Evolutionary conservation across 2,888 invertebrate genomes (phyloP).

Genomic region (Kryphioiulus occultus): DNA sequence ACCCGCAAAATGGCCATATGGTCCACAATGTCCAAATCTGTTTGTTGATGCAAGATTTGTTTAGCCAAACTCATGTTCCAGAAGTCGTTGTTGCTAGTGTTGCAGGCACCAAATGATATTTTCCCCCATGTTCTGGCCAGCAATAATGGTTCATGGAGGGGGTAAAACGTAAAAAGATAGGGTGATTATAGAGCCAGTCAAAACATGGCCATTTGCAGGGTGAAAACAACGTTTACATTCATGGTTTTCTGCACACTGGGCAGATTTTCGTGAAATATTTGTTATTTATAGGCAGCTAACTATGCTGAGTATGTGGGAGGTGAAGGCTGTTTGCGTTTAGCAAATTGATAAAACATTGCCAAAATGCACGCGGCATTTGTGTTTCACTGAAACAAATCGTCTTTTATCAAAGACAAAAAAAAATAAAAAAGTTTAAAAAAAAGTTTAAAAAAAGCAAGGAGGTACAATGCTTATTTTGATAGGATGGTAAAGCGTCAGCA

Average conservation of each 20-base stretch:
- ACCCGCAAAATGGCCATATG: neutral
- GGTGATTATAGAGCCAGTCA: neutral
- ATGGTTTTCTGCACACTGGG: neutral
- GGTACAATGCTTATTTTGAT: neutral
- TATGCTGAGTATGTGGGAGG: neutral
- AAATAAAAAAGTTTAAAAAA: too few relatives aligned
- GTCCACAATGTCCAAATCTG: neutral
- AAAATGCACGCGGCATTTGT: neutral
- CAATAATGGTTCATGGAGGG: neutral
- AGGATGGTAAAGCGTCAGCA: neutral
- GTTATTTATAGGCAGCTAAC: conserved; percentile 20
- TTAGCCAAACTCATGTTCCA: conserved; percentile 14
- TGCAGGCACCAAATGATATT: neutral
- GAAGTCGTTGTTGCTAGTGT: conserved; percentile 11
- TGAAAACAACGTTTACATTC: neutral
- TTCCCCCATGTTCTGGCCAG: neutral
- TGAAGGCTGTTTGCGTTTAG: neutral
- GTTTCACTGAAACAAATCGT: neutral
- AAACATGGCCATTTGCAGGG: neutral
- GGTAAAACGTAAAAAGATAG: neutral
- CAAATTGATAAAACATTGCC: conserved; percentile 7
- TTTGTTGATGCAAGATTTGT: conserved; percentile 24
- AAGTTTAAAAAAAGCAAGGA: too few relatives aligned
- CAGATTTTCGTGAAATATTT: neutral
- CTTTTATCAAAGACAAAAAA: neutral